These are phyloP conservation scores for Aphyosemion australe DNA, from an alignment of 2,113 vertebrate species.

Conservation along the genomic window DNA sequence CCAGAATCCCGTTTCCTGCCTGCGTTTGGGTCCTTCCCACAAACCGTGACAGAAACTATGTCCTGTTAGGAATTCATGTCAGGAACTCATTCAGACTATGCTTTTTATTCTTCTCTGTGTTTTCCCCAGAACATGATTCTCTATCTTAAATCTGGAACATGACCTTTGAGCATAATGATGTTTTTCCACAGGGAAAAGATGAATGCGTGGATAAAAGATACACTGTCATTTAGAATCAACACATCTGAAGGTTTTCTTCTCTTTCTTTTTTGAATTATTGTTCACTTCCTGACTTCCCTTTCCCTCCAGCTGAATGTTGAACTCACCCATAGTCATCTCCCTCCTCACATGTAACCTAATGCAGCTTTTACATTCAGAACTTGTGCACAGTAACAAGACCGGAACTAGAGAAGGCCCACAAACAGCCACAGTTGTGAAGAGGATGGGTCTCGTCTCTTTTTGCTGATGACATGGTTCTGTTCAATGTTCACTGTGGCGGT, in stretches of 20 bases:
- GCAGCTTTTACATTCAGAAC: constrained; percentile 52
- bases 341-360: constrained; percentile 62
- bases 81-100: no score
- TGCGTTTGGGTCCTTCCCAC: no score
- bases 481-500: no score
- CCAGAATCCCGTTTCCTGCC: no score
- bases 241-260: constrained; percentile 49
- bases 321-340: constrained; percentile 28
- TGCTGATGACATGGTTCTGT: no score
- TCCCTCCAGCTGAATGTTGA: constrained; percentile 53
- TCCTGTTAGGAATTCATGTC: no score
- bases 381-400: constrained; percentile 45
- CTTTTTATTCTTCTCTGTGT: neutral
- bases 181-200: constrained; percentile 19
- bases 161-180: neutral
- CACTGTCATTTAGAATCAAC: constrained; percentile 40
- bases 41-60: no score
- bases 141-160: constrained; percentile 3
- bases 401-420: neutral
- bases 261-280: constrained; percentile 71
- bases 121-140: neutral
- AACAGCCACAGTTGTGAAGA: no score
- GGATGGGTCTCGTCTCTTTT: no score
- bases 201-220: constrained; percentile 22
- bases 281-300: constrained; percentile 67